These are phyloP conservation scores for Alectura lathami DNA, from an alignment of 2,113 vertebrate genomes.

Conservation along the genomic window DNA sequence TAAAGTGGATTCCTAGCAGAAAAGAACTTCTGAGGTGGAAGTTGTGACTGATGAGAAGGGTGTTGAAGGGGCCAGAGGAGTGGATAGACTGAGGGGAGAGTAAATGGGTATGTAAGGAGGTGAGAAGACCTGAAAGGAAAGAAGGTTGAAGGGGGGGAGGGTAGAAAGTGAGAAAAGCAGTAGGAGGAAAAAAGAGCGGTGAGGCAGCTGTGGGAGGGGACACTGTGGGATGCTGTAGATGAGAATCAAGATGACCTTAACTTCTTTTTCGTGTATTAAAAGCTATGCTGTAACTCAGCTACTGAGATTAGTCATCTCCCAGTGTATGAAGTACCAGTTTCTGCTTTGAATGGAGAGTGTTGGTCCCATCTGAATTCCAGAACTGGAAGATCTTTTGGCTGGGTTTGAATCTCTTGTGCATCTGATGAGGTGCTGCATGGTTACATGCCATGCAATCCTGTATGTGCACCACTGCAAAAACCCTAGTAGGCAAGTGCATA, in stretches of 20 bases:
- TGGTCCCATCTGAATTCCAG: not conserved
- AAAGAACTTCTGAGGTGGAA: not conserved
- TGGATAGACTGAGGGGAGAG: not conserved
- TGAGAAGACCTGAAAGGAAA: conserved; percentile 50
- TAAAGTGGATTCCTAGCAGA: conserved; percentile 12
- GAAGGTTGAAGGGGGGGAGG: conserved; percentile 15
- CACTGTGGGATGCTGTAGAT: conserved; percentile 35
- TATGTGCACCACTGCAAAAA: not conserved
- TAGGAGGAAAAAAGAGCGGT: conserved; percentile 48
- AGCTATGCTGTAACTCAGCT: conserved; percentile 40
- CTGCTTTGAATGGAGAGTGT: not conserved
- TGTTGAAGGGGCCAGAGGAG: not conserved
- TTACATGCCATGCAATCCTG: accelerated
- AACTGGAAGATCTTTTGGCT: not conserved
- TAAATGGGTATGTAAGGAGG: not conserved
- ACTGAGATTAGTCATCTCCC: conserved; percentile 51
- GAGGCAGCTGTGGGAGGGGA: conserved; percentile 41
- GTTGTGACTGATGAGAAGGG: not conserved
- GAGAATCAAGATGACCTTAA: conserved; percentile 61
- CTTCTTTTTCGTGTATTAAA: not conserved
- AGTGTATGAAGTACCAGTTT: not conserved
- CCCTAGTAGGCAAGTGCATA: not conserved
- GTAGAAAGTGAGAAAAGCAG: conserved; percentile 50
- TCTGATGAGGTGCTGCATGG: not conserved
- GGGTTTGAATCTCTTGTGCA: accelerated